A percentile compares a stretch with the other conserved stretches of the same genome.
phyloP scores from a whole-genome alignment of 2,888 invertebrate genomes.

The Drosophila nigritarsus region DNA sequence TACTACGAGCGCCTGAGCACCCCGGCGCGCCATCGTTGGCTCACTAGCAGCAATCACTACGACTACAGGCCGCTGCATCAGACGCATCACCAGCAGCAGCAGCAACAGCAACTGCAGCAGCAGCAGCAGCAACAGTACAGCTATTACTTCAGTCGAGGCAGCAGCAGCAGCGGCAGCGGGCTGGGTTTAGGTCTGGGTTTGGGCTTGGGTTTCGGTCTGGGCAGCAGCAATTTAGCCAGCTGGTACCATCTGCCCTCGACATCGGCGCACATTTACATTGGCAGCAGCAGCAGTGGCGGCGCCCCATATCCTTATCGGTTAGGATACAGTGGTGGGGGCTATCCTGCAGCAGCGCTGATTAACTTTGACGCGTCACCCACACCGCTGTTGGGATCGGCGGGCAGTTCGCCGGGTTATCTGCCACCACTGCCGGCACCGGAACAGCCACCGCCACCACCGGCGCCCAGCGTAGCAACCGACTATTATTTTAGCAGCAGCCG shows the following conservation, averaged over 20 bases:
- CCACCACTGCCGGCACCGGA: slow-evolving; percentile 60
- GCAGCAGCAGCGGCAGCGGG: slow-evolving; percentile 70
- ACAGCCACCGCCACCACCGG: slow-evolving; percentile 72
- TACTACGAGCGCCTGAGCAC: slow-evolving; percentile 57
- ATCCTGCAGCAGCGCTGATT: slow-evolving; percentile 72
- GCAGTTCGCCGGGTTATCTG: slow-evolving; percentile 67
- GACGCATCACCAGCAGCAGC: slow-evolving; percentile 30
- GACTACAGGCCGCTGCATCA: slow-evolving; percentile 35
- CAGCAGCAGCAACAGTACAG: slow-evolving; percentile 71
- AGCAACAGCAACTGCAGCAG: slow-evolving; percentile 44
- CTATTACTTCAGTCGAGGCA: slow-evolving; percentile 73
- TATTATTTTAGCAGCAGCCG: slow-evolving; percentile 64
- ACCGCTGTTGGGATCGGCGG: slow-evolving; percentile 73
- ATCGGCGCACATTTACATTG: slow-evolving; percentile 80
- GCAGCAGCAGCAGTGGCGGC: slow-evolving; percentile 72
- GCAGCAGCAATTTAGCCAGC: slow-evolving; percentile 72
- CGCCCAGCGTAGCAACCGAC: slow-evolving; percentile 72
- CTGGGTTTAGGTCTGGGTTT: slow-evolving; percentile 70
- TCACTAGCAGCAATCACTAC: slow-evolving; percentile 48
- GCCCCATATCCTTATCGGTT: slow-evolving; percentile 64
- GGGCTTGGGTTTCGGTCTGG: slow-evolving; percentile 75
- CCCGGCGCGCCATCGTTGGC: slow-evolving; percentile 60
- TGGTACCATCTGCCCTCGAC: slow-evolving; percentile 76
- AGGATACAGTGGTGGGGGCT: slow-evolving; percentile 69
- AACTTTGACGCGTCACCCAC: slow-evolving; percentile 78